Percentiles rank a stretch among this genome's conserved stretches.
Evolutionary conservation across 2,888 invertebrate genomes (phyloP).

Genomic region (Pomacea canaliculata): DNA sequence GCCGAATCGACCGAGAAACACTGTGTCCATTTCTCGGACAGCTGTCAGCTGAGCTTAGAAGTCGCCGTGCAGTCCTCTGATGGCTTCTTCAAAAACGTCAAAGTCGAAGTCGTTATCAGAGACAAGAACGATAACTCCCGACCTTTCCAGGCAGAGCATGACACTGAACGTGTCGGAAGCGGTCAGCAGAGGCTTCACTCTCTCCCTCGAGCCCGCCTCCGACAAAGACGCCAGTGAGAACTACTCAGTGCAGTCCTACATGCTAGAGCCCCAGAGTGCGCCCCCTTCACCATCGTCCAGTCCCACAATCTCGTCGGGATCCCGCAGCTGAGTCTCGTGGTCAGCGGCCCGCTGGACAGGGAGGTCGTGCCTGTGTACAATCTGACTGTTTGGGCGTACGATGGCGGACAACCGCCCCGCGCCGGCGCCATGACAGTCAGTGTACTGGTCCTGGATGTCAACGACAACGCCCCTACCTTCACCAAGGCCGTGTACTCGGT

Average conservation of each 20-base stretch:
- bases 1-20: conserved; percentile 25
- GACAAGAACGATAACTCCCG: conserved; percentile 97
- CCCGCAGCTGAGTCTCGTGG: conserved; percentile 82
- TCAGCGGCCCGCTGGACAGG: conserved; percentile 81
- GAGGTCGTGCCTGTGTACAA: conserved; percentile 85
- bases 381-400: conserved; percentile 90
- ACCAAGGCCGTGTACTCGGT: conserved; percentile 82
- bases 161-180: conserved; percentile 25
- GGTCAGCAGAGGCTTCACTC: conserved; percentile 9
- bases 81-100: conserved; percentile 74
- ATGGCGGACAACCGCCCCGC: conserved; percentile 78
- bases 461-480: conserved; percentile 95
- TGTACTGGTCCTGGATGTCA: conserved; percentile 93
- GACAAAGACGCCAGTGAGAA: conserved; percentile 27
- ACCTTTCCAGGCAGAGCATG: conserved; percentile 74
- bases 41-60: conserved; percentile 19
- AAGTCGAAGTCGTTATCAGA: conserved; percentile 83
- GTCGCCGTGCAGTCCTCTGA: conserved; percentile 22
- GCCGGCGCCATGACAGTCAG: conserved; percentile 76
- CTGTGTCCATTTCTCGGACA: conserved; percentile 22
- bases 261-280: conserved; percentile 74
- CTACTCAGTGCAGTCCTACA: conserved; percentile 25
- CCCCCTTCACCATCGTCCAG: conserved; percentile 74
- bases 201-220: conserved; percentile 23
- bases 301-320: conserved; percentile 24